Evolutionary conservation across 2,113 vertebrate genomes (phyloP).

Genomic region (Dicerorhinus sumatrensis): DNA sequence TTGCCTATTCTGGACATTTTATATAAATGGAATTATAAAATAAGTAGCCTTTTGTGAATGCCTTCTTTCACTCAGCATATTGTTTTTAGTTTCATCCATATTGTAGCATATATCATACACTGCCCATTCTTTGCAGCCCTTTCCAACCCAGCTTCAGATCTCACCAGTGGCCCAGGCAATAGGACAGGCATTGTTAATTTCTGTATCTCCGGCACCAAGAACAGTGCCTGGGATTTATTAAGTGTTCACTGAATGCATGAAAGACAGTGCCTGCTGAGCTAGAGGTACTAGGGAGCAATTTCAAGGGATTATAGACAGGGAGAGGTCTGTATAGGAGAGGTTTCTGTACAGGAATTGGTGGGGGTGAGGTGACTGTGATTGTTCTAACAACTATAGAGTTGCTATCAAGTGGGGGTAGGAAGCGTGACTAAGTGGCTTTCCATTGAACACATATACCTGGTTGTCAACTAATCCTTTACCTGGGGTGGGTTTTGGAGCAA

Average conservation of each 20-base stretch:
- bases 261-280: not conserved
- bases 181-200: too few relatives aligned
- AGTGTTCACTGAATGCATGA: not conserved
- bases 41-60: not conserved
- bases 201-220: not conserved
- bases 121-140: not conserved
- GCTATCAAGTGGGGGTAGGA: not conserved
- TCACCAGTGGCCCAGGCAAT: not conserved
- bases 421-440: not conserved
- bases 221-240: not conserved
- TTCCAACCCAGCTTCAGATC: not conserved
- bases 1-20: not conserved
- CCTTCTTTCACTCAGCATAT: not conserved
- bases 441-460: not conserved
- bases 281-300: not conserved
- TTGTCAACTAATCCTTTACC: not conserved
- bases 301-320: not conserved
- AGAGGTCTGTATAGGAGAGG: not conserved
- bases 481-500: conserved; percentile 16
- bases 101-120: not conserved
- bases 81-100: not conserved
- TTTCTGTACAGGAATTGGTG: not conserved
- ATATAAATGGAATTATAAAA: not conserved
- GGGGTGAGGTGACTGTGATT: not conserved
- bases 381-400: not conserved